Evolutionary conservation across 2,888 invertebrate species (phyloP).

Genomic region (Sussaba pulchella): DNA sequence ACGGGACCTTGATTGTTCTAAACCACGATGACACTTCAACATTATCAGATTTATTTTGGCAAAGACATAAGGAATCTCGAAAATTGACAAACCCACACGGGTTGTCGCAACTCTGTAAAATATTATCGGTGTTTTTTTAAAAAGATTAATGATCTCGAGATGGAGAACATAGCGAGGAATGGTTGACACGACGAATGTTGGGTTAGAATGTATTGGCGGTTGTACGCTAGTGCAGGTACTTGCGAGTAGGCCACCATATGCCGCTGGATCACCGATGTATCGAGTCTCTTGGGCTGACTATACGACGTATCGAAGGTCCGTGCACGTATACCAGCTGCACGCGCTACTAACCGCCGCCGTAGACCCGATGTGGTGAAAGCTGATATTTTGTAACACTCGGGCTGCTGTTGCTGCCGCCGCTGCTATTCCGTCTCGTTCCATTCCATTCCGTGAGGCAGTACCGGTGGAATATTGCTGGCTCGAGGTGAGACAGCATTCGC

Average conservation of each 20-base stretch:
- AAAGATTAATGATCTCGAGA: too few species aligned
- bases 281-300: slow-evolving; percentile 44
- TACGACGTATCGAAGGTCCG: neutral
- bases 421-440: slow-evolving; percentile 80
- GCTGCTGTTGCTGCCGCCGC: slow-evolving; percentile 72
- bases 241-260: slow-evolving; percentile 40
- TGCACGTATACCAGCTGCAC: slow-evolving; percentile 7
- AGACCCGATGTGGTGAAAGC: slow-evolving; percentile 83
- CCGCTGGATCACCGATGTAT: slow-evolving; percentile 34
- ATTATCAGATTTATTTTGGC: too few species aligned
- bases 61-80: too few species aligned
- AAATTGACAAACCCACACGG: too few species aligned
- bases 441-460: slow-evolving; percentile 66
- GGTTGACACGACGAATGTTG: neutral
- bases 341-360: slow-evolving; percentile 48
- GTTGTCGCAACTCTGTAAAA: too few species aligned
- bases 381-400: slow-evolving; percentile 84
- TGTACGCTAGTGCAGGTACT: slow-evolving; percentile 12
- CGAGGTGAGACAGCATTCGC: slow-evolving; percentile 65
- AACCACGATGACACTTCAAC: too few species aligned
- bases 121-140: too few species aligned
- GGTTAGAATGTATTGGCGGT: slow-evolving; percentile 28
- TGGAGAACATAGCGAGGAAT: too few species aligned
- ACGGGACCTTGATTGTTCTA: too few species aligned
- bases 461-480: slow-evolving; percentile 73